Percentiles rank a stretch among this genome's conserved stretches.
Evolutionary conservation across 2,113 vertebrate species (phyloP).

Genomic region (Aegypius monachus): DNA sequence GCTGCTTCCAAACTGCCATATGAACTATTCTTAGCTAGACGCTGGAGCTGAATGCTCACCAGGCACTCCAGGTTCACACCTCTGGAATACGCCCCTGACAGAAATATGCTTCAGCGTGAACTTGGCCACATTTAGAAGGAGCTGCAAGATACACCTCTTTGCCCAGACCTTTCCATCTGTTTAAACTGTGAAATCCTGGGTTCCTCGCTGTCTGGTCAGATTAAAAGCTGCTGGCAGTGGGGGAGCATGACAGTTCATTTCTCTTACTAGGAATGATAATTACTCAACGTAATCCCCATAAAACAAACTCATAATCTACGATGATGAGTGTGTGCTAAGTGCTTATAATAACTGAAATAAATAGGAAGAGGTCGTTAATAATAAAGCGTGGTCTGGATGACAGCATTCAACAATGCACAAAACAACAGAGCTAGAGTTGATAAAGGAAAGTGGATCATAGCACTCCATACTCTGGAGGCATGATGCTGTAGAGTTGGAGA

Average conservation of each 20-base stretch:
- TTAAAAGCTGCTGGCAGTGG: slow-evolving; percentile 63
- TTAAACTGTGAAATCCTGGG: slow-evolving; percentile 67
- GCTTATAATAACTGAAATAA: slow-evolving; percentile 42
- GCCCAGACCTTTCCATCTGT: slow-evolving; percentile 68
- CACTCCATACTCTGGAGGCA: not conserved
- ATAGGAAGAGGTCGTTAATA: slow-evolving; percentile 27
- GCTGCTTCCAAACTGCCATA: not conserved
- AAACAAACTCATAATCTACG: slow-evolving; percentile 34
- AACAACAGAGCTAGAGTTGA: not conserved
- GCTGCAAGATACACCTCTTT: slow-evolving; percentile 57
- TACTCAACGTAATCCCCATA: slow-evolving; percentile 30
- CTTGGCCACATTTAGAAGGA: slow-evolving; percentile 54
- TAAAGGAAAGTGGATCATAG: not conserved
- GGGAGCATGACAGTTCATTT: slow-evolving; percentile 49
- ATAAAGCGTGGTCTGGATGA: slow-evolving; percentile 9
- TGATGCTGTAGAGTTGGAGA: not conserved
- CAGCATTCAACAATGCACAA: not conserved
- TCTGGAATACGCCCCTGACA: slow-evolving; percentile 63
- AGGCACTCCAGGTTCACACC: slow-evolving; percentile 61
- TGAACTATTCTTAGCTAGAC: slow-evolving; percentile 41
- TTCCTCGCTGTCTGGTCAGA: slow-evolving; percentile 62
- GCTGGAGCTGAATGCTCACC: slow-evolving; percentile 9
- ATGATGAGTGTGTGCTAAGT: not conserved
- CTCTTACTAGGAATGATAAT: slow-evolving; percentile 59
- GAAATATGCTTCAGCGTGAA: slow-evolving; percentile 62